These are phyloP conservation scores for Papilio gigon DNA, from an alignment of 2,888 invertebrate species.

Conservation along the genomic window DNA sequence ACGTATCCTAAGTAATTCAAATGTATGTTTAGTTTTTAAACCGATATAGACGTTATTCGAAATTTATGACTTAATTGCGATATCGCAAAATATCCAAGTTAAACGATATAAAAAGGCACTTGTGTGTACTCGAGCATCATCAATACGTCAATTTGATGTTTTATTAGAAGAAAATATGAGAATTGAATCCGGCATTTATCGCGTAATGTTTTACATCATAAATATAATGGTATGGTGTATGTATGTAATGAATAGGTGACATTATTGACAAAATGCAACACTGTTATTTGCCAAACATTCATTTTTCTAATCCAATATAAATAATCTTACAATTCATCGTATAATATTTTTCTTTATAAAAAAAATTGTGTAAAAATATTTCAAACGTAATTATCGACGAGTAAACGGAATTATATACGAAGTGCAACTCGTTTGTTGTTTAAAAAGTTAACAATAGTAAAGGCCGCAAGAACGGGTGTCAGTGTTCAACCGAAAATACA, in stretches of 20 bases:
- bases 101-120: neutral
- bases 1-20: neutral
- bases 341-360: too few species aligned
- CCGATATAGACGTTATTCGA: too few species aligned
- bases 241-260: too few species aligned
- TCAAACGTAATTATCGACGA: too few species aligned
- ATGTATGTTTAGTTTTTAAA: neutral
- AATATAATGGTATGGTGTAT: too few species aligned
- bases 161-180: neutral
- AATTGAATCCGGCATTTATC: neutral
- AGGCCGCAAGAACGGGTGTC: neutral
- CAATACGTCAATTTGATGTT: conserved; percentile 5
- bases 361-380: too few species aligned
- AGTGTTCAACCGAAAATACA: neutral
- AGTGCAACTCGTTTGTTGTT: neutral
- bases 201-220: conserved; percentile 12
- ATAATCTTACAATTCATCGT: too few species aligned
- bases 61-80: neutral
- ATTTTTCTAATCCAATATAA: neutral
- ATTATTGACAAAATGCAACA: neutral
- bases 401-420: neutral
- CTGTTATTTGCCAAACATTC: neutral
- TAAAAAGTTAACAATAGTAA: neutral
- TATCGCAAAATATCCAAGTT: neutral
- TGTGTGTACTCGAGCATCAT: neutral